Base-by-base conservation (phyloP, 2,888 invertebrate species). In the Folsomia manolachei region DNA sequence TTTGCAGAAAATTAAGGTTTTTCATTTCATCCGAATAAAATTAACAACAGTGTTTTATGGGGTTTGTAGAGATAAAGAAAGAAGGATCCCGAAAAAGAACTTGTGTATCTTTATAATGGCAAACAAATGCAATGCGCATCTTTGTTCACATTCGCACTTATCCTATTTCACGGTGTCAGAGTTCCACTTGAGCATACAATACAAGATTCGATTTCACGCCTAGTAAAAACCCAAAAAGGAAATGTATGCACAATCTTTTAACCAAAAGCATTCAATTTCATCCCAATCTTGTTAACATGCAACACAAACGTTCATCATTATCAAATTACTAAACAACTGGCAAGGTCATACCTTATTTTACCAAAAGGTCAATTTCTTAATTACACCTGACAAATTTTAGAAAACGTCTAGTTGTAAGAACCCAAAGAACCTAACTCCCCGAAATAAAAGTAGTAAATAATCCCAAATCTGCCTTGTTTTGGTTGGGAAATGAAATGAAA, bases 141-240 rank as follows among this genome's bases (percentile, higher is more conserved):
- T 7, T n/a, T n/a, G n/a, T n/a, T n/a, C n/a, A n/a, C n/a, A n/a
- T n/a, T n/a, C n/a, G n/a, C n/a, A n/a, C n/a, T n/a, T 56, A 19
- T 52, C 52, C 39, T 52, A 66, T 66, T 66, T 66, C 65, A 66
- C 65, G 65, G 19, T 66, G 65, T 66, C 26, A 27, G 63, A 27
- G 1, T 27, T 63, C 4, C 56, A 56, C 7, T 56, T 56, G 7
- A 56, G 11, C 11, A n/a, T 7, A 56, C 56, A 56, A 56, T 51
- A 51, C 56, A 56, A 56, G 56, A 56, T 56, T 21, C 19, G n/a
- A 56, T 56, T 56, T 56, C 56, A 56, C 56, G 56, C 56, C 56
- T 56, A 14, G 56, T 56, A n/a, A 56, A 56, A n/a, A n/a, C 21
- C 19, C 39, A 39, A 39, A 39, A 39, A 39, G 14, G 39, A 39